phyloP scores from a whole-genome alignment of 2,888 invertebrate genomes.

The Resseliella maxima region DNA sequence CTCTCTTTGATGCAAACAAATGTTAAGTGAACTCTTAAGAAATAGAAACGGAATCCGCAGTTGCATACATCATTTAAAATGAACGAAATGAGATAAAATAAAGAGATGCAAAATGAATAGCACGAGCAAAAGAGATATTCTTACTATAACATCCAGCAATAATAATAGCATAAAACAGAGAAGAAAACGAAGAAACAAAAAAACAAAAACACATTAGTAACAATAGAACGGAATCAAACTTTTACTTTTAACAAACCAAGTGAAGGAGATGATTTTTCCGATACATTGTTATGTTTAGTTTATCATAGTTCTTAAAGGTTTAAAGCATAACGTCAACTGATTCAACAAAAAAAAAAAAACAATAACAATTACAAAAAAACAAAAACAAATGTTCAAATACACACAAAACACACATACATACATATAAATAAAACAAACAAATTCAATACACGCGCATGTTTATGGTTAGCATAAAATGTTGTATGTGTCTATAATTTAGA shows the following conservation, averaged over 20 bases:
- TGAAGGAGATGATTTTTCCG: constrained; percentile 4
- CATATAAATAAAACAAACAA: too few species aligned
- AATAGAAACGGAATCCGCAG: constrained; percentile 39
- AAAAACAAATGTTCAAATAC: neutral
- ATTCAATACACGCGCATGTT: neutral
- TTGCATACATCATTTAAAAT: neutral
- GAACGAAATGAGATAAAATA: neutral
- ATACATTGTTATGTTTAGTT: constrained; percentile 41
- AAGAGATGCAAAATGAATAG: neutral
- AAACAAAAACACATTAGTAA: neutral
- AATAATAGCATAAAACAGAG: constrained; percentile 19
- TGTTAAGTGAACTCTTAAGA: constrained; percentile 6
- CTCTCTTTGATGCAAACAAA: too few species aligned
- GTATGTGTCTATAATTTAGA: neutral
- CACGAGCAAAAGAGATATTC: neutral
- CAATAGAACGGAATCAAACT: constrained; percentile 31
- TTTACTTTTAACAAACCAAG: neutral
- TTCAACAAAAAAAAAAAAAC: neutral
- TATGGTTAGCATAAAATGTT: neutral
- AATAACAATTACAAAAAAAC: neutral
- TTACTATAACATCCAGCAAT: constrained; percentile 26
- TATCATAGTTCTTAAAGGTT: neutral
- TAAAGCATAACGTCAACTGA: neutral
- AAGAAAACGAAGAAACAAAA: neutral
- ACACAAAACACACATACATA: neutral